phyloP scores from a whole-genome alignment of 2,888 invertebrate genomes.

The Agriotes lineatus region DNA sequence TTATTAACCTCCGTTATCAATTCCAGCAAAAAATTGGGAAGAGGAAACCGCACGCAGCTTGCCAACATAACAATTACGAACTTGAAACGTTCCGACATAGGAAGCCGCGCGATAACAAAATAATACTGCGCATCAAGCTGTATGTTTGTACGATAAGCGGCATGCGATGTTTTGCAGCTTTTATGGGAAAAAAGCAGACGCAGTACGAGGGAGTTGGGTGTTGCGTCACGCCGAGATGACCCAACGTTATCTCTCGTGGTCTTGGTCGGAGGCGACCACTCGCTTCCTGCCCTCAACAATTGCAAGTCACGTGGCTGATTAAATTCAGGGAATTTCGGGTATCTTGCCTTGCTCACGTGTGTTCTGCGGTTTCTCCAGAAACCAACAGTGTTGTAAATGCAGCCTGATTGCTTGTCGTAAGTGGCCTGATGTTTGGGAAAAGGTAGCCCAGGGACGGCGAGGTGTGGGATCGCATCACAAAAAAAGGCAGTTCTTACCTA shows the following conservation, averaged over 20 bases:
- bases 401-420: constrained; percentile 13
- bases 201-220: constrained; percentile 21
- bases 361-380: constrained; percentile 26
- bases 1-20: constrained; percentile 30
- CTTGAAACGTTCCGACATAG: constrained; percentile 41
- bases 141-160: constrained; percentile 33
- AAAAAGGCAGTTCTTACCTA: no score
- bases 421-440: constrained; percentile 18
- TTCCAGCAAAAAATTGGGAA: constrained; percentile 14
- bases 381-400: background rate
- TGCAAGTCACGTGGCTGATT: constrained; percentile 39
- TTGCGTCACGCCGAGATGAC: constrained; percentile 38
- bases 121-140: constrained; percentile 34
- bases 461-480: no score
- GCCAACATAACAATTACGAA: constrained; percentile 35
- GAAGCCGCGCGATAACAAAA: constrained; percentile 37
- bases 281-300: constrained; percentile 36
- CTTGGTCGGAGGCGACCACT: constrained; percentile 34
- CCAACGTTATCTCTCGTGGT: constrained; percentile 39
- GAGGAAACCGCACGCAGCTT: constrained; percentile 33
- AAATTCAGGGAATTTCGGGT: constrained; percentile 37
- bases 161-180: constrained; percentile 31
- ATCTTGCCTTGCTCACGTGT: constrained; percentile 21
- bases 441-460: no score
- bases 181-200: constrained; percentile 26